Base-by-base conservation (phyloP, 2,797 vertebrate species). In the Cuniculus paca region DNA sequence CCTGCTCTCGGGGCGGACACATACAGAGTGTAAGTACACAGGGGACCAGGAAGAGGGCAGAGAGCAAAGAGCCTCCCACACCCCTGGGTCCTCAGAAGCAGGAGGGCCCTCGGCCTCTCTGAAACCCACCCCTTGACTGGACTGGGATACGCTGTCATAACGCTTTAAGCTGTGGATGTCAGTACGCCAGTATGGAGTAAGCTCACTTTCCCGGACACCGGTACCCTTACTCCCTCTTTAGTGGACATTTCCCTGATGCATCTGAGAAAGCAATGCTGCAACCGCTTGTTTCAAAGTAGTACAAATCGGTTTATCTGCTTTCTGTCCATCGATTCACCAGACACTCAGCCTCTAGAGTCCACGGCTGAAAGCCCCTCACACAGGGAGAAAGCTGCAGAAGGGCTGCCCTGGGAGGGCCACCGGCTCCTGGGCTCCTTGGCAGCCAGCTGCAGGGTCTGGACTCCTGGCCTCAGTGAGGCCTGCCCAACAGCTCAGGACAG, bases 11-110 rank as follows among this genome's bases (percentile, higher is more conserved):
- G 52, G 60, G 1, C 45, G 9, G 14, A 45, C 5, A 24, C 8
- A 17, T 42, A 50, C 60, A 4, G 0, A 42, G 68, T n/a, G 45
- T 50, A 16, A 48, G 26, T 14, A 20, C 11, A 3, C 3, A 0
- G 34, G n/a, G 24, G 34, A 19, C 6, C 12, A 36, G 0, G 52
- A 6, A 8, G 17, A 39, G 20, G 16, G 4, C 2, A 5, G 17
- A 20, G 20, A 17, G 65, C 34, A 31, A 14, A 36, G 16, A 65
- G 36, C 60, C 68, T 17, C 13, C 88, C 17, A 31, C 0, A 5
- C 6, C 11, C 16, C 6, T 0, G 2, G 68, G n/a, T 22, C 10
- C 4, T 22, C n/a, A 39, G 68, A 70, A 70, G 6, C 4, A n/a
- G 70, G 34, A 72, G 13, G 60, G 11, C 3, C 54, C 42, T 7